Percentiles rank a stretch among this genome's conserved stretches.
These are phyloP conservation scores for Gallinago stenura DNA, from an alignment of 2,797 vertebrate genomes.

Conservation along the genomic window DNA sequence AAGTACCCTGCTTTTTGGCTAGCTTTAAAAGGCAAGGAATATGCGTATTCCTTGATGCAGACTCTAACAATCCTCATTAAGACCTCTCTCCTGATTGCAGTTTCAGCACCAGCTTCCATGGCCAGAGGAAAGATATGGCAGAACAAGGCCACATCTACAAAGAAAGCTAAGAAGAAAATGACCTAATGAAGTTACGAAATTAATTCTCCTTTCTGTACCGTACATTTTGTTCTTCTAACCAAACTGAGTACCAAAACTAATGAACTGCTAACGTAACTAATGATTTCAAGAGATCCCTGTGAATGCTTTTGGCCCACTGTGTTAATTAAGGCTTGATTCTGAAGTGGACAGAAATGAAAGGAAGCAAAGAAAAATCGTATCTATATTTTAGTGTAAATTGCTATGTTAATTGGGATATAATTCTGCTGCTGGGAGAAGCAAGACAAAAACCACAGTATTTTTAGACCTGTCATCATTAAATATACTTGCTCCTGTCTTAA, in stretches of 20 bases:
- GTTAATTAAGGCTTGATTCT: slow-evolving; percentile 47
- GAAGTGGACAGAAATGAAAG: slow-evolving; percentile 3
- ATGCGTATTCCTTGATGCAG: not conserved
- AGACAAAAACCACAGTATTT: slow-evolving; percentile 46
- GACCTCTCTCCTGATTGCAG: not conserved
- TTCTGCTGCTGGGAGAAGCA: slow-evolving; percentile 1
- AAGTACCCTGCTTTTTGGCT: not conserved
- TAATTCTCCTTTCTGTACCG: not conserved
- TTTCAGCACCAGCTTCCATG: slow-evolving; percentile 3
- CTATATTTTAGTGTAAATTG: slow-evolving; percentile 58
- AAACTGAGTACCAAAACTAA: not conserved
- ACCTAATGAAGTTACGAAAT: not conserved
- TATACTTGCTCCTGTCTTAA: slow-evolving; percentile 33
- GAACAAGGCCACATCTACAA: not conserved
- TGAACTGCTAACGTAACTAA: not conserved
- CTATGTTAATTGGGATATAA: slow-evolving; percentile 47
- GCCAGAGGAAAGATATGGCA: not conserved
- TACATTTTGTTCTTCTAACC: slow-evolving; percentile 12
- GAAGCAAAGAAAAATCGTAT: slow-evolving; percentile 28
- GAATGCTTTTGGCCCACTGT: not conserved
- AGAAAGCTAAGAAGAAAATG: not conserved
- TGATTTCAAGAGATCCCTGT: not conserved
- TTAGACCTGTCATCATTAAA: slow-evolving; percentile 54
- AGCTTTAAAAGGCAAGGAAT: not conserved
- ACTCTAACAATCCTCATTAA: not conserved